phyloP scores from a whole-genome alignment of 2,797 vertebrate species.

The Lophotriccus pileatus region DNA sequence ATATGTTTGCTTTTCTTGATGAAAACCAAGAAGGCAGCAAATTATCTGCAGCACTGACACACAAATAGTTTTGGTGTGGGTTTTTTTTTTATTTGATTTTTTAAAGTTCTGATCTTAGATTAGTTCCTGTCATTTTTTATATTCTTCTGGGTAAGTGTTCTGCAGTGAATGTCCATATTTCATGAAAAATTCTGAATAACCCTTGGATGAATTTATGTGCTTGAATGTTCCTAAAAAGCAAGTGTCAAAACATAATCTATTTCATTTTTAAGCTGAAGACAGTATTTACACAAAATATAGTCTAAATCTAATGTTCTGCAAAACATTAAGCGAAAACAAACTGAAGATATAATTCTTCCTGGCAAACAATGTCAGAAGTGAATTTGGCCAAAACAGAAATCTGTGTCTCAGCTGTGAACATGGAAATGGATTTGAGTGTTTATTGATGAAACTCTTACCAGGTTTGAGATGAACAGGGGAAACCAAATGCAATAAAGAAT shows the following conservation, averaged over 20 bases:
- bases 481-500: background rate
- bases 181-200: background rate
- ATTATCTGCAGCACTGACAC: background rate
- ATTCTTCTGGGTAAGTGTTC: background rate
- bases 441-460: background rate
- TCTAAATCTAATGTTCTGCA: background rate
- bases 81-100: background rate
- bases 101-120: background rate
- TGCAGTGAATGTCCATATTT: background rate
- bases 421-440: background rate
- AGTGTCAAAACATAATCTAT: background rate
- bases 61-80: background rate
- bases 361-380: background rate
- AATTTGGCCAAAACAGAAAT: background rate
- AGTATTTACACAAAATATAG: background rate
- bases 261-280: background rate
- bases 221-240: background rate
- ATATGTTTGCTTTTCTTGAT: background rate
- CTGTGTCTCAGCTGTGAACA: background rate
- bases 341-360: background rate
- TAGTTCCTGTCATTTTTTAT: background rate
- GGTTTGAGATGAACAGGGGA: background rate
- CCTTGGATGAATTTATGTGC: background rate
- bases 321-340: background rate
- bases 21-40: constrained; percentile 21